Conservation (phyloP, 1,140 invertebrate species). For the Daktulosphaira vitifoliae region DNA sequence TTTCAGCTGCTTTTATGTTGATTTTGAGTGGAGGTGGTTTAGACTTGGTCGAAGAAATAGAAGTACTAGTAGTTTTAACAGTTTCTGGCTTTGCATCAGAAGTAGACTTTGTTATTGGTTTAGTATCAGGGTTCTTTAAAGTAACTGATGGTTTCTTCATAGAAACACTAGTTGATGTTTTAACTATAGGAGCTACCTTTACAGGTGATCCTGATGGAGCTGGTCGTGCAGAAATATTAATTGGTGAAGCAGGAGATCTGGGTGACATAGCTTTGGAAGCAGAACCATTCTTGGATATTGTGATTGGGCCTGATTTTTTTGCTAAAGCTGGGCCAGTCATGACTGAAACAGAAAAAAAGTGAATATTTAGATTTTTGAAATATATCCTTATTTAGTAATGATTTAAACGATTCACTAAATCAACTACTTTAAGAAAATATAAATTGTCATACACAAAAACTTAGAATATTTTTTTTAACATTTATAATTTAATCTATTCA, state of each 20-base stretch:
- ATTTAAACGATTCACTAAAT: no score
- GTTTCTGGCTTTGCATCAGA: background rate
- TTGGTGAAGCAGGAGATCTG: background rate
- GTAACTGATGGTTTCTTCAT: background rate
- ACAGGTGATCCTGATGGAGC: background rate
- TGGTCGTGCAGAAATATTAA: background rate
- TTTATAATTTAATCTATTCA: no score
- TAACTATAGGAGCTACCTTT: background rate
- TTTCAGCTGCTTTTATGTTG: background rate
- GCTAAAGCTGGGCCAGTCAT: constrained; percentile 4
- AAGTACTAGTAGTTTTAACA: background rate
- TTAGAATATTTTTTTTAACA: no score
- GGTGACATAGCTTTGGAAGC: constrained; percentile 12
- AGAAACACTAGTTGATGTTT: background rate
- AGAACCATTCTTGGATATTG: constrained; percentile 21
- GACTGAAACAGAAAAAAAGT: constrained; percentile 13
- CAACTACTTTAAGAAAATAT: no score
- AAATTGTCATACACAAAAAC: no score
- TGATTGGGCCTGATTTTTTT: constrained; percentile 4
- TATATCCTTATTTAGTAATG: no score
- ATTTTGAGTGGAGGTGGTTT: constrained; percentile 12
- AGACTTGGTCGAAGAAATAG: background rate
- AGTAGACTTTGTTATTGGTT: background rate
- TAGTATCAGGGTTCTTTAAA: background rate
- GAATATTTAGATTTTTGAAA: no score